Percentiles rank a stretch among this genome's conserved stretches.
phyloP scores from a whole-genome alignment of 1,140 invertebrate genomes.

The Drosophila arawakana region DNA sequence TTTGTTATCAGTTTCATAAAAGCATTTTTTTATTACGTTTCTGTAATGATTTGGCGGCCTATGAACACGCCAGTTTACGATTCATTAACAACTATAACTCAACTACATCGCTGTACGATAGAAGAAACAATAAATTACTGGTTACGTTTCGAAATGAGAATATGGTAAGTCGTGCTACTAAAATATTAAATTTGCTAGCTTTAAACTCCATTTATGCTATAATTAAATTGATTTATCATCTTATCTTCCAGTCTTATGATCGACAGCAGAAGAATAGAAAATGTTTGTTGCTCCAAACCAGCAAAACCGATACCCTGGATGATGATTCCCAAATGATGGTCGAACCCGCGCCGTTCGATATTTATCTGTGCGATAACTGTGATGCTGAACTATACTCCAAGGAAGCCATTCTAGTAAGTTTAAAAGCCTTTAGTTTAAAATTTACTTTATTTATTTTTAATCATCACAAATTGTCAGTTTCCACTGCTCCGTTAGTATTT shows the following conservation, averaged over 20 bases:
- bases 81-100: slow-evolving; percentile 90
- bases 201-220: too few relatives aligned
- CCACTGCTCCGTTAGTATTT: too few relatives aligned
- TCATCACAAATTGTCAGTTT: too few relatives aligned
- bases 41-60: slow-evolving; percentile 88
- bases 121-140: slow-evolving; percentile 87
- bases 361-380: slow-evolving; percentile 91
- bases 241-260: slow-evolving; percentile 74
- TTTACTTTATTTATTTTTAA: too few relatives aligned
- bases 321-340: slow-evolving; percentile 85
- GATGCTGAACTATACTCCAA: slow-evolving; percentile 87
- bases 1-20: slow-evolving; percentile 90
- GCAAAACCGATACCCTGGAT: slow-evolving; percentile 79
- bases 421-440: too few relatives aligned
- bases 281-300: slow-evolving; percentile 76
- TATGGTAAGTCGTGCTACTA: slow-evolving; percentile 84
- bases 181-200: neutral
- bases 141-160: slow-evolving; percentile 92
- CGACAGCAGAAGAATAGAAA: slow-evolving; percentile 74
- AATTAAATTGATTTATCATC: too few relatives aligned
- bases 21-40: slow-evolving; percentile 89
- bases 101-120: slow-evolving; percentile 89
- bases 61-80: slow-evolving; percentile 87
- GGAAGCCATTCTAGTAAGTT: slow-evolving; percentile 85
- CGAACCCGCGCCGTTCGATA: slow-evolving; percentile 87